Conservation (phyloP, 2,888 invertebrate species). For the Eilema griseolum region DNA sequence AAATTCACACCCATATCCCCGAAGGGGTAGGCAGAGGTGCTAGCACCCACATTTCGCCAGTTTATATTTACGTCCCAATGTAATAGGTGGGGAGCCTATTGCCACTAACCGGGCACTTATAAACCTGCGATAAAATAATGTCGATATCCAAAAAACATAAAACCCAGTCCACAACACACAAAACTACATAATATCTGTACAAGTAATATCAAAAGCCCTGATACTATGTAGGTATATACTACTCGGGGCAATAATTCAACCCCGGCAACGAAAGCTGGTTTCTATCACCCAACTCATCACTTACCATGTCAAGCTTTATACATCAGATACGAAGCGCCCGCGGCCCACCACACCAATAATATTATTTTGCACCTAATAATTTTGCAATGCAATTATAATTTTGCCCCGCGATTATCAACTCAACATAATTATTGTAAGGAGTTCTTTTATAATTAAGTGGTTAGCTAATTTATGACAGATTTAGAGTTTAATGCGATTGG, state of each 20-base stretch:
- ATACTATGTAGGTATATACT: slow-evolving; percentile 57
- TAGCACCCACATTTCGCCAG: too few species aligned
- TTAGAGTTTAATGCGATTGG: background rate
- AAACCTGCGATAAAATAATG: too few species aligned
- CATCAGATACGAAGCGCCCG: slow-evolving; percentile 72
- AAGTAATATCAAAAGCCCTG: slow-evolving; percentile 36
- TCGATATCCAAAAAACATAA: background rate
- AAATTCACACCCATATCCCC: too few species aligned
- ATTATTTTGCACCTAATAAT: slow-evolving; percentile 82
- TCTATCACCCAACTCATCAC: slow-evolving; percentile 75
- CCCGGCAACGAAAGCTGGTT: slow-evolving; percentile 55
- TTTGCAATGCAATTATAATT: slow-evolving; percentile 79
- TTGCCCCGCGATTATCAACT: slow-evolving; percentile 41
- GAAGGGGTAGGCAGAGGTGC: too few species aligned
- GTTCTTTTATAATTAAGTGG: background rate
- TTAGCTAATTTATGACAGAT: background rate
- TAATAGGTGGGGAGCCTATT: too few species aligned
- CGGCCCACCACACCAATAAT: slow-evolving; percentile 66
- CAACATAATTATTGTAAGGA: slow-evolving; percentile 8
- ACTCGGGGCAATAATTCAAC: slow-evolving; percentile 63
- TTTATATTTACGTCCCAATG: too few species aligned
- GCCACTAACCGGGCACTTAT: too few species aligned
- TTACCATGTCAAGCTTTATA: slow-evolving; percentile 67
- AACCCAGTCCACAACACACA: slow-evolving; percentile 11
- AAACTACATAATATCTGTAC: slow-evolving; percentile 20